A percentile compares a stretch with the other conserved stretches of the same genome.
These are phyloP conservation scores for Caenorhabditis drosophilae DNA, from an alignment of 2,888 invertebrate genomes.

Conservation along the genomic window DNA sequence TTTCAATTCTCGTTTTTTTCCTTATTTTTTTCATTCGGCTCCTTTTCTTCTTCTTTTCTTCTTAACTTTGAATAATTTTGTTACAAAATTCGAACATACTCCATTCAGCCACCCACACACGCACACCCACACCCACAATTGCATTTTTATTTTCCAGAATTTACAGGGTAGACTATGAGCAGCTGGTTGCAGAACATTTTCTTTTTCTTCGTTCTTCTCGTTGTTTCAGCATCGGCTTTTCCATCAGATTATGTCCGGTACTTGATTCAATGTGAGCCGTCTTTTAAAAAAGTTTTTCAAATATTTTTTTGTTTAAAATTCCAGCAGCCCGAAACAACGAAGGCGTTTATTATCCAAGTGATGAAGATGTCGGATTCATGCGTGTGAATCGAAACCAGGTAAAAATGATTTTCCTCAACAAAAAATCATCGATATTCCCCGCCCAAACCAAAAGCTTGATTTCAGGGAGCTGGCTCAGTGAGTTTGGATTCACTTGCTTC, in stretches of 20 bases:
- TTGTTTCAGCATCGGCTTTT: constrained; percentile 34
- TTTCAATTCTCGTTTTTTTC: no score
- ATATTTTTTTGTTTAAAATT: constrained; percentile 5
- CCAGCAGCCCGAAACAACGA: constrained; percentile 36
- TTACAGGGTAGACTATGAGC: constrained; percentile 42
- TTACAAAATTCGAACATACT: no score
- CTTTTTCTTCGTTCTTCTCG: constrained; percentile 32
- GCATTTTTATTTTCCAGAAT: no score
- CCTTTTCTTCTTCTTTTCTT: no score
- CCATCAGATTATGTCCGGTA: constrained; percentile 52
- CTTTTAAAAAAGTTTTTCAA: no score
- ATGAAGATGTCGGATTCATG: constrained; percentile 27
- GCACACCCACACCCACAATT: no score
- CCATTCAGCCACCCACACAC: no score
- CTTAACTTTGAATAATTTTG: no score
- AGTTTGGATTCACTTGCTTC: constrained; percentile 40
- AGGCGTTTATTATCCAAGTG: constrained; percentile 13
- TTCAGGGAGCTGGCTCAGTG: constrained; percentile 37
- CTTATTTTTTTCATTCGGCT: no score
- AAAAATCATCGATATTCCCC: no score
- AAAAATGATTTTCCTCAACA: background rate
- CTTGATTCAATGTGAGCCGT: constrained; percentile 44
- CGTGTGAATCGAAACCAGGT: constrained; percentile 41
- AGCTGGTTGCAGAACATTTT: constrained; percentile 35
- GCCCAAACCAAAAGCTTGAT: background rate